Evolutionary conservation across 1,140 invertebrate genomes (phyloP), one percentile per base, ranked within the genome.

Genomic region (Littorina saxatilis): DNA sequence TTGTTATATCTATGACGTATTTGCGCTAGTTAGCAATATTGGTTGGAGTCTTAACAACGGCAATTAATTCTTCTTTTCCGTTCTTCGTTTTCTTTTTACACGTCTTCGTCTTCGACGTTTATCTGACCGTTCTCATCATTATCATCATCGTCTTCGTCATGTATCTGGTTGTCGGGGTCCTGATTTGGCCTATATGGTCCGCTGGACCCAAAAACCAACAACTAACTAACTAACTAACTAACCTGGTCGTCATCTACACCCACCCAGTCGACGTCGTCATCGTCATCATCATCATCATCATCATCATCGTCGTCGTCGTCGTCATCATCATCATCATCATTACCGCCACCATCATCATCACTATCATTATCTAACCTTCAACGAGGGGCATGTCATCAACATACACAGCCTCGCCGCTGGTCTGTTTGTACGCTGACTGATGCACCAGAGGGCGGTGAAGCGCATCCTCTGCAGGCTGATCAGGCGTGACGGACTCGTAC

Each of bases 401-500:
- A 90, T 99, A 99, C 52, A 97, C 92, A 7, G 98, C 98, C 93
- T 99, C 97, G 17, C 98, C 98, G 7, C 96, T 96, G 0, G 96
- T 96, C 93, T 99, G 98, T 91, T 99, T 98, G 11, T 95, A 93
- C 0, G 96, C 97, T 27, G 97, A 96, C 1, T 94, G 87, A 89
- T 99, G 98, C 0, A 95, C 93, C 40, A 98, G 93, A 0, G 97
- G 96, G 82, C 95, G 94, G 1, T 97, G 97, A 32, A 99, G 94
- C n/a, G 95, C 93, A 93, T 98, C 96, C 39, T 92, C 92, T 15
- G 88, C 86, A 20, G 93, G 90, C 90, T 96, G 95, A 70, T 93
- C 93, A 17, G 94, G 90, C 23, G 95, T 93, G 17, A 94, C 89
- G 61, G 88, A 93, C 93, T 95, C 85, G 80, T 90, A 92, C 61